These are phyloP conservation scores for Hesperia comma DNA, from an alignment of 2,888 invertebrate species.

Conservation along the genomic window DNA sequence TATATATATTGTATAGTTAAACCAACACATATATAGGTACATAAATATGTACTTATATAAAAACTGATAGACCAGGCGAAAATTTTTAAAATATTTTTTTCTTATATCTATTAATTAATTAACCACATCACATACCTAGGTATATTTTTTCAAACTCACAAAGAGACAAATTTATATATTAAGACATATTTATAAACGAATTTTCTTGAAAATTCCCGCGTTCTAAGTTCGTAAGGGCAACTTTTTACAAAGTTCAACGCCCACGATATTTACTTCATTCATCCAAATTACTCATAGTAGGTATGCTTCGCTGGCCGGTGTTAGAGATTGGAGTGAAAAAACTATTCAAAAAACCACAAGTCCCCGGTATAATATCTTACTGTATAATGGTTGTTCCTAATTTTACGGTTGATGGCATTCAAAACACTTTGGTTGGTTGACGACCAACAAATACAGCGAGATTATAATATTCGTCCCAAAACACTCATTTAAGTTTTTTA, in stretches of 20 bases:
- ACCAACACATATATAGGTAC: no score
- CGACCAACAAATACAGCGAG: constrained; percentile 14
- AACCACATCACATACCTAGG: no score
- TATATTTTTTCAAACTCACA: no score
- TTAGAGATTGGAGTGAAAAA: constrained; percentile 25
- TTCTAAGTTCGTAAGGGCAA: not conserved
- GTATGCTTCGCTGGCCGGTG: not conserved
- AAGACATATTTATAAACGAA: no score
- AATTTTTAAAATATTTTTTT: no score
- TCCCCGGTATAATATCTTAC: constrained; percentile 34
- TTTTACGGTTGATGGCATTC: constrained; percentile 63
- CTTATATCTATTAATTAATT: no score
- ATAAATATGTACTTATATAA: no score
- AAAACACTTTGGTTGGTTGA: constrained; percentile 51
- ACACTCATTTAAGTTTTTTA: constrained; percentile 13
- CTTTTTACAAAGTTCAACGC: constrained; percentile 17
- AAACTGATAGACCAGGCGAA: no score
- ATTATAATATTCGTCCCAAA: constrained; percentile 11
- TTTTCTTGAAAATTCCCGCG: constrained; percentile 1
- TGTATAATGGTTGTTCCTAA: constrained; percentile 54
- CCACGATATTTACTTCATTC: constrained; percentile 27
- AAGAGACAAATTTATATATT: no score
- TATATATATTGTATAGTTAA: no score
- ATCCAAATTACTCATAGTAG: constrained; percentile 29
- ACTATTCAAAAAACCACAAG: constrained; percentile 30